Conservation (phyloP, 2,113 vertebrate genomes). For the Crypturellus undulatus region DNA sequence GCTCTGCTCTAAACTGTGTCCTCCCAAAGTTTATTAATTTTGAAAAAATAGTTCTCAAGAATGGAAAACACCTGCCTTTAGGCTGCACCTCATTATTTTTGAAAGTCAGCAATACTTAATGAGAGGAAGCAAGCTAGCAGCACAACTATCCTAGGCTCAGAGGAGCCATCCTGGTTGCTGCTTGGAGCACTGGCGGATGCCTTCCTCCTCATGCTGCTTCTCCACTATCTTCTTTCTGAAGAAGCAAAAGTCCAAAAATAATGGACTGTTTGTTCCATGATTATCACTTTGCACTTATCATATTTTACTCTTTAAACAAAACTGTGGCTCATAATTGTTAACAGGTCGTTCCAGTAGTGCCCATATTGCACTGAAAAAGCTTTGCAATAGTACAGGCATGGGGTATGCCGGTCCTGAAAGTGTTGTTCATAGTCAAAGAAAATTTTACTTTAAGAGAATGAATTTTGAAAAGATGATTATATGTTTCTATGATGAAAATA, state of each 20-base stretch:
- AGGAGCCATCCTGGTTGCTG: not conserved
- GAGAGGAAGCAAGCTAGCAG: not conserved
- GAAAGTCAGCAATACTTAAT: not conserved
- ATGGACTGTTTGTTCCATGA: not conserved
- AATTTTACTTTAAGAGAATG: not conserved
- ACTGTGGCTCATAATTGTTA: not conserved
- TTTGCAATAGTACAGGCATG: not conserved
- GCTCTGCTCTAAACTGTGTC: not conserved
- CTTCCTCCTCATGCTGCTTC: not conserved
- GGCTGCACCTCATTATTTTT: not conserved
- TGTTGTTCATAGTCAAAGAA: not conserved
- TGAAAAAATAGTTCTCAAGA: not conserved
- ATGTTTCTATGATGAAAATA: not conserved
- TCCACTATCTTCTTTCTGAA: not conserved
- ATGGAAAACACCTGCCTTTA: not conserved
- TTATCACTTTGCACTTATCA: not conserved
- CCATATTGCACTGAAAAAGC: not conserved
- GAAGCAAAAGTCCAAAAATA: not conserved
- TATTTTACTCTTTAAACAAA: constrained; percentile 13
- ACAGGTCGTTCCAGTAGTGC: not conserved
- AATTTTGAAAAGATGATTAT: not conserved
- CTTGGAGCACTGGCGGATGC: not conserved
- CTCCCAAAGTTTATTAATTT: not conserved
- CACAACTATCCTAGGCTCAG: not conserved
- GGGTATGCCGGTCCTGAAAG: not conserved